Percentiles rank a stretch among this genome's conserved stretches.
Evolutionary conservation across 35 echinoderm and acorn worm genomes (phyloP).

Genomic region (Strongylocentrotus purpuratus): DNA sequence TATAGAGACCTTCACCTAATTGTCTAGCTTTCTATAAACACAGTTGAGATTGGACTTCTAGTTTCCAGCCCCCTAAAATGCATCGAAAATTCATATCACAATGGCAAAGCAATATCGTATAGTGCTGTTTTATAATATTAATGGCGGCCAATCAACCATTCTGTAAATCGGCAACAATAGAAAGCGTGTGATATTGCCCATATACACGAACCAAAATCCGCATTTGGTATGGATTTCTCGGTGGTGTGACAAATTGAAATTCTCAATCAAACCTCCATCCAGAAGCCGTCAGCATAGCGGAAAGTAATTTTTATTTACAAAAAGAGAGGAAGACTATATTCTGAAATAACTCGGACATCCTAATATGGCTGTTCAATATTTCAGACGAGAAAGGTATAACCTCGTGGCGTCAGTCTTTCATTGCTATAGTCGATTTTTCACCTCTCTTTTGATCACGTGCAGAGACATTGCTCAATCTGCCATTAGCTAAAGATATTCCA

Average conservation of each 20-base stretch:
- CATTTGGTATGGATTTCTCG: background rate
- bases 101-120: background rate
- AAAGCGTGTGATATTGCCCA: background rate
- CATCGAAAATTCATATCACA: background rate
- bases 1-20: background rate
- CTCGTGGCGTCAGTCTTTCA: background rate
- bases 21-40: background rate
- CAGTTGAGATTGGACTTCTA: background rate
- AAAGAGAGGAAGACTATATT: background rate
- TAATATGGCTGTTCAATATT: conserved; percentile 7
- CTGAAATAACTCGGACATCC: conserved; percentile 2
- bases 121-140: background rate
- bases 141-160: background rate
- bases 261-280: background rate
- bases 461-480: background rate
- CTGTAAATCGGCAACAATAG: background rate
- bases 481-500: background rate
- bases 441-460: background rate
- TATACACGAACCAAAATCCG: background rate
- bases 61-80: background rate
- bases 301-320: background rate
- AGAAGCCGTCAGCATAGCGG: background rate
- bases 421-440: background rate
- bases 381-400: background rate
- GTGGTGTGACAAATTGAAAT: background rate